These are phyloP conservation scores for Stictonetta naevosa DNA, from an alignment of 2,113 vertebrate species.

Conservation along the genomic window DNA sequence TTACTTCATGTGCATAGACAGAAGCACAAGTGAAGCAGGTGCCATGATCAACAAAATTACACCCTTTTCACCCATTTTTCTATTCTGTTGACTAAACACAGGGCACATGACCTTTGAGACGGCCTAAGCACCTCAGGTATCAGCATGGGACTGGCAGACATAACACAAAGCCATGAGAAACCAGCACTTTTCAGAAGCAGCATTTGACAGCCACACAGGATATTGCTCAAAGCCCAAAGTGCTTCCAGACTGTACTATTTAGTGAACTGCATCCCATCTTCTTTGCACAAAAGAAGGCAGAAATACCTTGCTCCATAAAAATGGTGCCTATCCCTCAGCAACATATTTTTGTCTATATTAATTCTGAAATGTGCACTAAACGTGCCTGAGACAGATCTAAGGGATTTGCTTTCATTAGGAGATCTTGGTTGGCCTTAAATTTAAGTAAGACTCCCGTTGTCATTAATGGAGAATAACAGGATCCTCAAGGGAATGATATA, in stretches of 20 bases:
- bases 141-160: not conserved
- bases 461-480: conserved; percentile 1
- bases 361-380: not conserved
- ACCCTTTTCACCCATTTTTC: not conserved
- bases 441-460: not conserved
- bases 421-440: not conserved
- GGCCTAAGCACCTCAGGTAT: not conserved
- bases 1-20: not conserved
- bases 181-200: not conserved
- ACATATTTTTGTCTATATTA: not conserved
- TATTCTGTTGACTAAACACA: not conserved
- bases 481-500: not conserved
- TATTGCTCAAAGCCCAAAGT: not conserved
- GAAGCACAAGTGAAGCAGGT: not conserved
- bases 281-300: not conserved
- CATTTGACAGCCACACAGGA: not conserved
- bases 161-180: not conserved
- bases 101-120: not conserved
- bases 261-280: accelerated
- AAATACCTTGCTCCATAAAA: not conserved
- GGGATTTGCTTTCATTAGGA: conserved; percentile 9
- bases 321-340: not conserved
- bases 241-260: accelerated
- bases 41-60: not conserved
- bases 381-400: not conserved